Evolutionary conservation across 2,888 invertebrate species (phyloP).

Genomic region (Diploptera punctata): DNA sequence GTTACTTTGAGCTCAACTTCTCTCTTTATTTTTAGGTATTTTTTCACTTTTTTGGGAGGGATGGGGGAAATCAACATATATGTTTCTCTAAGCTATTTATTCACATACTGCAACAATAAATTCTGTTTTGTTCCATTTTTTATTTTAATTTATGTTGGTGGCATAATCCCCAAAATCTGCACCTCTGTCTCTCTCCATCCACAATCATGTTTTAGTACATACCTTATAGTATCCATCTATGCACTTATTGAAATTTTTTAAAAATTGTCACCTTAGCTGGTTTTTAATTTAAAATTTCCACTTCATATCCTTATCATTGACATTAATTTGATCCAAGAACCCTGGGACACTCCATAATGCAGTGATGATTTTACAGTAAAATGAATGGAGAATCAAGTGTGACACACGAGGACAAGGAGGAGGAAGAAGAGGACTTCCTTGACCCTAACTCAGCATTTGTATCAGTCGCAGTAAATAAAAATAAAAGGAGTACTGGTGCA

Average conservation of each 20-base stretch:
- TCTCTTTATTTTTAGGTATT: no score
- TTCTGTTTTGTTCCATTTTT: background rate
- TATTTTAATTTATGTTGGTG: no score
- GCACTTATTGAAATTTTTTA: background rate
- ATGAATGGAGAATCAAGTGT: background rate
- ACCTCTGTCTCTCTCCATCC: background rate
- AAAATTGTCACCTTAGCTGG: background rate
- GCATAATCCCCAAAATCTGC: no score
- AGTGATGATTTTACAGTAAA: background rate
- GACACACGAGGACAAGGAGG: background rate
- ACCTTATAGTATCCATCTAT: background rate
- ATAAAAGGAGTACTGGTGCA: background rate
- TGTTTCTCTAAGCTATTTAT: no score
- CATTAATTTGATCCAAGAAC: background rate
- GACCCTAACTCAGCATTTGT: slow-evolving; percentile 35
- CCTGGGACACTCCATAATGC: background rate
- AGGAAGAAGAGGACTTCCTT: slow-evolving; percentile 24
- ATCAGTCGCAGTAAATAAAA: slow-evolving; percentile 30
- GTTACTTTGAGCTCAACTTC: no score
- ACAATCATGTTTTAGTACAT: background rate
- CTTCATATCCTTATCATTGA: background rate
- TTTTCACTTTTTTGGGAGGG: no score
- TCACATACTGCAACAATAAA: no score
- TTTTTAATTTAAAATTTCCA: background rate
- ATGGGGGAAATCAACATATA: no score